Evolutionary conservation across 2,113 vertebrate species (phyloP).

Genomic region (Cyprinodon variegatus): DNA sequence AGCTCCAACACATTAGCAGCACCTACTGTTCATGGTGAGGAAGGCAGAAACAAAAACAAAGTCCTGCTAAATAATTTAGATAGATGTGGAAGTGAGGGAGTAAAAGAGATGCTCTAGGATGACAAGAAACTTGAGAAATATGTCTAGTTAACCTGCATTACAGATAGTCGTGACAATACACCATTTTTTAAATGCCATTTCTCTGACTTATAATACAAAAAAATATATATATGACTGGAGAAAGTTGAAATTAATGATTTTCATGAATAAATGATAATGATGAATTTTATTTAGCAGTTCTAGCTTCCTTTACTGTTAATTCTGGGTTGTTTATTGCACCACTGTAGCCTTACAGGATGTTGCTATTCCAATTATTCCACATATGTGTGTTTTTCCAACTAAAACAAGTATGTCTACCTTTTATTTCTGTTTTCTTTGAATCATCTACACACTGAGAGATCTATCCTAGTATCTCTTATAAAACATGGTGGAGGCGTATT

Average conservation of each 20-base stretch:
- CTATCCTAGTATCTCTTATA: not conserved
- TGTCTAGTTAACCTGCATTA: not conserved
- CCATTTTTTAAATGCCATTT: not conserved
- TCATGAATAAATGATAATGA: not conserved
- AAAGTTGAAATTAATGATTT: not conserved
- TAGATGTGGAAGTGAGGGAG: conserved; percentile 7
- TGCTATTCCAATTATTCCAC: not conserved
- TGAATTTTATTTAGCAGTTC: conserved; percentile 12
- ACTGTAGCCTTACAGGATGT: not conserved
- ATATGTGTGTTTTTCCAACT: not conserved
- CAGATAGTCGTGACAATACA: not conserved
- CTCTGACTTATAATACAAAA: not conserved
- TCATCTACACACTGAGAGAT: not conserved
- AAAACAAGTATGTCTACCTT: not conserved
- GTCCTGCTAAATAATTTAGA: conserved; percentile 17
- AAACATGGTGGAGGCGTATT: not conserved
- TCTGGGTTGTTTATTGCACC: not conserved
- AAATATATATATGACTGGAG: not conserved
- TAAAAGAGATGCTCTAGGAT: conserved; percentile 1
- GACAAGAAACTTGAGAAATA: not conserved
- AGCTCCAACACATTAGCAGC: conserved; percentile 26
- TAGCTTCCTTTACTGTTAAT: too few relatives aligned
- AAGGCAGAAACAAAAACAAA: not conserved
- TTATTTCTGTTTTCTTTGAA: not conserved
- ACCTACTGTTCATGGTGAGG: conserved; percentile 34